phyloP scores from a whole-genome alignment of 1,140 invertebrate genomes.

The Melanaphis sacchari region DNA sequence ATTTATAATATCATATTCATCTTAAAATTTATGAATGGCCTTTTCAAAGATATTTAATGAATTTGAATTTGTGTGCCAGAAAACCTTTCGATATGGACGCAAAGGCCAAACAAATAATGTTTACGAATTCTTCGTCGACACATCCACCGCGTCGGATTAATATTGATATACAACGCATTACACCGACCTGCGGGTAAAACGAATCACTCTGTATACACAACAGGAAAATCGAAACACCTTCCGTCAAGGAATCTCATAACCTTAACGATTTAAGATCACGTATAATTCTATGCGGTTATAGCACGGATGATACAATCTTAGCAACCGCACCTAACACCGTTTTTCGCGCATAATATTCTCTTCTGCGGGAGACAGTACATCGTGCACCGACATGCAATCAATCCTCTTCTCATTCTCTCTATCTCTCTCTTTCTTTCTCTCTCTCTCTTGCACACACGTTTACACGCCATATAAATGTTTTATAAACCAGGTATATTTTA shows the following conservation, averaged over 20 bases:
- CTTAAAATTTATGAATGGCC: background rate
- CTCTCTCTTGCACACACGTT: background rate
- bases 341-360: background rate
- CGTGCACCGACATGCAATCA: background rate
- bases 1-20: background rate
- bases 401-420: background rate
- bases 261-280: background rate
- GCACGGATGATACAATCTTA: background rate
- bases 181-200: background rate
- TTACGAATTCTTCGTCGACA: background rate
- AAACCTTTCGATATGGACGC: too few relatives aligned
- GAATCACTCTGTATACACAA: background rate
- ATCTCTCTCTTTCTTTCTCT: too few relatives aligned
- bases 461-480: background rate
- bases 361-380: slow-evolving; percentile 10
- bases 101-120: background rate
- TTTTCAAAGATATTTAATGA: background rate
- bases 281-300: background rate
- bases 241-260: background rate
- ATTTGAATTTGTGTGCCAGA: background rate
- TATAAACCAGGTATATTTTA: background rate
- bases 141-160: too few relatives aligned
- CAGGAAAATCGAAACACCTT: background rate
- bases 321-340: background rate
- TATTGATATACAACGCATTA: background rate